Base-by-base conservation (phyloP, 2,113 vertebrate genomes). In the Ictidomys tridecemlineatus region DNA sequence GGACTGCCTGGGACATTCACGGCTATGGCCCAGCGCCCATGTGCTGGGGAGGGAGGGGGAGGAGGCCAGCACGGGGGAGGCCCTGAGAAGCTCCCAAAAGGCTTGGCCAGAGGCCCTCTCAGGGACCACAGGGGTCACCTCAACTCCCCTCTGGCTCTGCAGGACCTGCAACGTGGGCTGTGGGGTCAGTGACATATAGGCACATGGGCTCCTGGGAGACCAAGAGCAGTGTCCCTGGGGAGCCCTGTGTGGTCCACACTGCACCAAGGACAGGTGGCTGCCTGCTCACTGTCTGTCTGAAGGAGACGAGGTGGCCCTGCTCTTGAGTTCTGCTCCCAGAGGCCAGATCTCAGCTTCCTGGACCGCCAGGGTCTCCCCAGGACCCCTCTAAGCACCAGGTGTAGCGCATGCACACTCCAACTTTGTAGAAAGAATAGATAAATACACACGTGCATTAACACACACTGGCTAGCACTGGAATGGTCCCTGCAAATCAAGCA, bases 381-480 rank as follows among this genome's bases (percentile, higher is more conserved):
- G 45, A n/a, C 42, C 56, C 56, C 58, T 39, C 53, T 18, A 5
- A 65, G 53, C 4, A 5, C 51, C n/a, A 80, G 82, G 56, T 42
- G 17, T 1, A 22, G 39, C 11, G 10, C 18, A 28, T 5, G n/a
- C 73, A 42, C 34, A 10, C 3, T 5, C 2, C 17, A 0, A 0
- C 72, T 85, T 11, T 34, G 10, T 1, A 13, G 28, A 76, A 18
- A 80, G 73, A 48, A 76, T 4, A 39, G 34, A 42, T 42, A 7
- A 48, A 69, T 2, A 34, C 34, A 63, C 20, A 26, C 17, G 6
- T 6, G 2, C 26, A 11, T 2, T 74, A 32, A 65, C 26, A 20
- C 10, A 22, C 32, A 4, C 39, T 22, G 10, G 63, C n/a, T 3
- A 30, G 79, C 65, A 4, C 28, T 7, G 39, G 39, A 34, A 77